phyloP scores from a whole-genome alignment of 2,113 vertebrate species.

The Chionis minor region DNA sequence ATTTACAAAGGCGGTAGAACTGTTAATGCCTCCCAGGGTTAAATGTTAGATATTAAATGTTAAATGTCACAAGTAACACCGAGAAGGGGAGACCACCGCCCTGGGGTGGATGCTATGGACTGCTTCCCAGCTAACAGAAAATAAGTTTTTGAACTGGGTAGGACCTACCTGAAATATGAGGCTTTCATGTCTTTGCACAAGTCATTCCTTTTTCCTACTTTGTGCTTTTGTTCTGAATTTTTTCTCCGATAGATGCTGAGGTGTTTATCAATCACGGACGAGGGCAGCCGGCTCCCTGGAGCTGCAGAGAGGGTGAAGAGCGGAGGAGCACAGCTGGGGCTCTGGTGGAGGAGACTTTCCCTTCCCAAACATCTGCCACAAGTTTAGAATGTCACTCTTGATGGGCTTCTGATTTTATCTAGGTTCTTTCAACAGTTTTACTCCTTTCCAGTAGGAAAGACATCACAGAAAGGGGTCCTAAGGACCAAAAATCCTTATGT shows the following conservation, averaged over 20 bases:
- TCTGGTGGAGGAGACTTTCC: not conserved
- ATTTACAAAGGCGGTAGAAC: not conserved
- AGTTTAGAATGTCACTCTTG: not conserved
- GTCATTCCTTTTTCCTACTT: not conserved
- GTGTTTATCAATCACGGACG: not conserved
- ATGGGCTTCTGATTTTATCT: not conserved
- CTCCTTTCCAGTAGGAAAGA: not conserved
- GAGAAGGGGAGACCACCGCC: not conserved
- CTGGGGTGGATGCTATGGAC: not conserved
- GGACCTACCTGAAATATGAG: not conserved
- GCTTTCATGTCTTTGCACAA: not conserved
- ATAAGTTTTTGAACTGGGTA: not conserved
- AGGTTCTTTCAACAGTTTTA: not conserved
- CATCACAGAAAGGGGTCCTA: not conserved
- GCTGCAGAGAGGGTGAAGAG: not conserved
- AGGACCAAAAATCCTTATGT: not conserved
- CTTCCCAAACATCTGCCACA: not conserved
- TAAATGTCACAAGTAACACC: not conserved
- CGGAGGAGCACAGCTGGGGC: fast-evolving
- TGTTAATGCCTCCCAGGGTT: not conserved
- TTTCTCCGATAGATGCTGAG: not conserved
- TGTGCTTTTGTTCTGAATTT: not conserved
- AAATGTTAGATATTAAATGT: not conserved
- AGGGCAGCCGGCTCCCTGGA: not conserved
- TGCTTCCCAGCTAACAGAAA: not conserved